Percentiles rank a stretch among this genome's conserved stretches.
Conservation (phyloP, 1,140 invertebrate species). For the Trypoxylus dichotomus region DNA sequence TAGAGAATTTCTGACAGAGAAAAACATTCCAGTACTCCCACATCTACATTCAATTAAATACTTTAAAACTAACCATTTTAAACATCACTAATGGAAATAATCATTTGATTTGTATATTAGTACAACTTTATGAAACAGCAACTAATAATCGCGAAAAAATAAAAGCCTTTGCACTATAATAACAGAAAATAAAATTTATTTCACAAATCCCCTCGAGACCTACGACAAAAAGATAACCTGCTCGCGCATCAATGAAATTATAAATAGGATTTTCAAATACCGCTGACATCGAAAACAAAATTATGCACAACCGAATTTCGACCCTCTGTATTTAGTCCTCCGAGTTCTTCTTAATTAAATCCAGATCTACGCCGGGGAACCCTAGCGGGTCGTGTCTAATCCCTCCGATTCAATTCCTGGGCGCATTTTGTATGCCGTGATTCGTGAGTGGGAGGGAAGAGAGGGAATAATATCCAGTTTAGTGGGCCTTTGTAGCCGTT, state of each 20-base stretch:
- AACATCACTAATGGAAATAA: too few relatives aligned
- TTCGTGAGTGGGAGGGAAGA: not conserved
- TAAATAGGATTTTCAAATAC: not conserved
- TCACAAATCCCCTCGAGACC: not conserved
- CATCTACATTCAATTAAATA: too few relatives aligned
- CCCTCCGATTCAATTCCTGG: not conserved
- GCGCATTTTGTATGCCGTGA: not conserved
- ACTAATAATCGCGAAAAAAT: too few relatives aligned
- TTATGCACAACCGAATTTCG: not conserved
- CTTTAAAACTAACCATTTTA: too few relatives aligned
- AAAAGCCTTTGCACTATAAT: too few relatives aligned
- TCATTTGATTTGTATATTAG: too few relatives aligned
- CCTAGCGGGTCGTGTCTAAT: not conserved
- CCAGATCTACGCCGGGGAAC: not conserved
- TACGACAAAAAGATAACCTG: not conserved
- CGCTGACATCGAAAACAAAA: not conserved
- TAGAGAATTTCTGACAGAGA: too few relatives aligned
- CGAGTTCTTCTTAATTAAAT: conserved; percentile 7
- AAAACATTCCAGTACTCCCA: too few relatives aligned
- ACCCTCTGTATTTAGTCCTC: not conserved
- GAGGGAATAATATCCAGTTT: not conserved
- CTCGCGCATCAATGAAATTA: not conserved
- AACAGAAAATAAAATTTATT: not conserved
- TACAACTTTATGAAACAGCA: too few relatives aligned
- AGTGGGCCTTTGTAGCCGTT: not conserved